Evolutionary conservation across 2,888 invertebrate genomes (phyloP), one percentile per base, ranked within the genome.

Genomic region (Habrosyne pyritoides): DNA sequence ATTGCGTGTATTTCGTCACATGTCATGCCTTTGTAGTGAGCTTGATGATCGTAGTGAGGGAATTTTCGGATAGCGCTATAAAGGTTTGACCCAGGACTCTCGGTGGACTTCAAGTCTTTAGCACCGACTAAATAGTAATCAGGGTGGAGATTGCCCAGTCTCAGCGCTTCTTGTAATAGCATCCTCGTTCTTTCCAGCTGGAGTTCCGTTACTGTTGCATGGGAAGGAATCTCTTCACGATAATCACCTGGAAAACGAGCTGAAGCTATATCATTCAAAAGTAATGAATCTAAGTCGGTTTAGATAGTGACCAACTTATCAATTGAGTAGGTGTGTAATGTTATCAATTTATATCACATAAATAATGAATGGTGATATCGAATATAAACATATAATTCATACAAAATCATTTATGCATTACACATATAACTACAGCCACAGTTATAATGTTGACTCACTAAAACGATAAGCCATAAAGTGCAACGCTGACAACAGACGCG

Each of bases 21-120:
- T 1, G 61, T 76, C 33, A 72, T 72, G n/a, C 60, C 55, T 2
- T 28, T 48, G 56, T 75, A 89, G n/a, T 67, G 60, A 2, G 74
- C 62, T 10, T 72, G 52, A 33, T 79, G 77, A 47, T 83, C 79
- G 61, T 78, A 91, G 42, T 80, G 79, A 0, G 75, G 55, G 77
- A 81, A 82, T 8, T 67, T 36, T 12, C 61, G 66, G 51, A 91
- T 74, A 1, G 76, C 84, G 4, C 75, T 74, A 64, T 86, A 79
- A 0, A 91, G 70, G 53, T 80, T 83, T 0, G 78, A 73, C 0
- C 91, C 91, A 0, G 91, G 91, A 50, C 89, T 89, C 0, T 67
- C 68, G 0, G 84, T 78, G 1, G 1, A 0, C 2, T 61, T 52
- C 0, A 89, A 42, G 57, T 91, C 89, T 47, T 63, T 79, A 0